Percentiles rank a stretch among this genome's conserved stretches.
Conservation (phyloP, 2,888 invertebrate species). For the Lomographa bimaculata region DNA sequence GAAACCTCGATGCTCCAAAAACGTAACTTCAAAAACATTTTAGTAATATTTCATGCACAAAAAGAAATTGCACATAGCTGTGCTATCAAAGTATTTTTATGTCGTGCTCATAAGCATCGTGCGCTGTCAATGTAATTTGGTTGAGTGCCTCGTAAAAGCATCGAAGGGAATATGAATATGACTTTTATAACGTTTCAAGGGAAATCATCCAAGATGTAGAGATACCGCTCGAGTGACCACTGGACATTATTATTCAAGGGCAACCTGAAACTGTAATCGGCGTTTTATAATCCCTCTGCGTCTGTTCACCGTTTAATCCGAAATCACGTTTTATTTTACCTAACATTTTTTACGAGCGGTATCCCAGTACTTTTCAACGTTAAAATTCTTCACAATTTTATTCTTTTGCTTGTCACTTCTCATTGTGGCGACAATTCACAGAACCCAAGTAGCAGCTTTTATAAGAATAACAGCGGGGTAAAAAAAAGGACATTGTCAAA, state of each 20-base stretch:
- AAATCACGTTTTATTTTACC: slow-evolving; percentile 24
- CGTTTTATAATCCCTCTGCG: slow-evolving; percentile 25
- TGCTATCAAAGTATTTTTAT: slow-evolving; percentile 33
- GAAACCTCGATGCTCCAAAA: too few relatives aligned
- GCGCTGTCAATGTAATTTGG: slow-evolving; percentile 40
- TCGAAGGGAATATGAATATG: slow-evolving; percentile 47
- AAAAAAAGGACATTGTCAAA: slow-evolving; percentile 45
- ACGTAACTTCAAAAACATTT: too few relatives aligned
- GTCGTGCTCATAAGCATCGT: slow-evolving; percentile 32
- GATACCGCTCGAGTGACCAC: slow-evolving; percentile 22
- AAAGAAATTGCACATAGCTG: slow-evolving; percentile 20
- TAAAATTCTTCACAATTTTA: slow-evolving; percentile 35
- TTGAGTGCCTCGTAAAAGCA: slow-evolving; percentile 50
- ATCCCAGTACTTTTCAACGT: slow-evolving; percentile 28
- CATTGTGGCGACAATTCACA: slow-evolving; percentile 41
- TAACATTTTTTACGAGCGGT: slow-evolving; percentile 28
- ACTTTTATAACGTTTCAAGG: slow-evolving; percentile 48
- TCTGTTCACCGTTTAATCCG: slow-evolving; percentile 18
- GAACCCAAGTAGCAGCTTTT: slow-evolving; percentile 28
- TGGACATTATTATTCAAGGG: slow-evolving; percentile 24
- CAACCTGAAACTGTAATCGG: slow-evolving; percentile 25
- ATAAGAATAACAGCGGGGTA: slow-evolving; percentile 40
- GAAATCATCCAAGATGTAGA: slow-evolving; percentile 44
- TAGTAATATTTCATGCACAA: slow-evolving; percentile 11
- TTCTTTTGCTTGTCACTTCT: slow-evolving; percentile 31